These are phyloP conservation scores for Hyppa rectilinea DNA, from an alignment of 2,888 invertebrate genomes.

Conservation along the genomic window DNA sequence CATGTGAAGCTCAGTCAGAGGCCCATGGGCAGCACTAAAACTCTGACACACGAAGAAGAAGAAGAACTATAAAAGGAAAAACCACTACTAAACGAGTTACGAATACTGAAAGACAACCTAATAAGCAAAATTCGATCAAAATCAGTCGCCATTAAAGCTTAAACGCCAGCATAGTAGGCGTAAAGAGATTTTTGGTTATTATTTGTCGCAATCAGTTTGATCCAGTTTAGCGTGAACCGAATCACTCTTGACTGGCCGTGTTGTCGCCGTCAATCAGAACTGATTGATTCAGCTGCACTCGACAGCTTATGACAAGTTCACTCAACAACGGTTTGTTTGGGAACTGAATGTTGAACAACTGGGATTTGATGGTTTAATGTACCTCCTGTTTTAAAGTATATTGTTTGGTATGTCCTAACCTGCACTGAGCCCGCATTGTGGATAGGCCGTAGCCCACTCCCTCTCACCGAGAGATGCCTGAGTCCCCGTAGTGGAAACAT, in stretches of 20 bases:
- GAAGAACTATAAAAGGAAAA: too few species aligned
- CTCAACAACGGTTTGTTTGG: not conserved
- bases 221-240: slow-evolving; percentile 20
- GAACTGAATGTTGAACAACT: slow-evolving; percentile 7
- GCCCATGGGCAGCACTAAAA: too few species aligned
- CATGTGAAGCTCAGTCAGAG: too few species aligned
- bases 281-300: slow-evolving; percentile 40
- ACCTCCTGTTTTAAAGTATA: not conserved
- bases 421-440: too few species aligned
- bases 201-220: slow-evolving; percentile 35
- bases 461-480: too few species aligned
- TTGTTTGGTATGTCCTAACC: too few species aligned
- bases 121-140: not conserved
- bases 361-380: not conserved
- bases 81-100: not conserved
- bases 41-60: too few species aligned
- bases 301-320: not conserved
- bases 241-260: slow-evolving; percentile 29
- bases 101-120: not conserved
- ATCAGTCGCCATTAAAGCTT: not conserved
- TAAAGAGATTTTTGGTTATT: not conserved
- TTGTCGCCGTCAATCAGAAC: slow-evolving; percentile 51
- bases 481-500: too few species aligned
- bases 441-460: too few species aligned
- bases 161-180: too few species aligned